These are phyloP conservation scores for Cheumatopsyche charites DNA, from an alignment of 1,140 invertebrate species.

Conservation along the genomic window DNA sequence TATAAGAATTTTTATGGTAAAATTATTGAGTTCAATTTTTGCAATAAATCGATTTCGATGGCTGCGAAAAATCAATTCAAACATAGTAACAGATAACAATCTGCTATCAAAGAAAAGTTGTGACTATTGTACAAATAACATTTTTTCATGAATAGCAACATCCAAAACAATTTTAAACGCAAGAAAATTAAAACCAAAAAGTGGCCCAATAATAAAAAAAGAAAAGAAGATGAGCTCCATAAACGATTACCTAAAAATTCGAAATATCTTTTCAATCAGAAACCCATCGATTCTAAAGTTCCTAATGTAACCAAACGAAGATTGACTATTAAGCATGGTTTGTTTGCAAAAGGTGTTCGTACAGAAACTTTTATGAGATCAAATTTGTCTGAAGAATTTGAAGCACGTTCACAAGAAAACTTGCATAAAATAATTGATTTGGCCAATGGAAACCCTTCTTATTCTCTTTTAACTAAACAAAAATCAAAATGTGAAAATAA, in stretches of 20 bases:
- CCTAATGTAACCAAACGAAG: slow-evolving; percentile 41
- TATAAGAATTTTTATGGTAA: too few relatives aligned
- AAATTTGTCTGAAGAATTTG: slow-evolving; percentile 41
- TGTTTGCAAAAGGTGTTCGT: slow-evolving; percentile 52
- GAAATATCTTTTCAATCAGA: neutral
- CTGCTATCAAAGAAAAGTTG: too few relatives aligned
- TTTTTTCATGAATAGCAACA: neutral
- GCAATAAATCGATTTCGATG: too few relatives aligned
- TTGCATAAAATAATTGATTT: slow-evolving; percentile 43
- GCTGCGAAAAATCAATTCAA: too few relatives aligned
- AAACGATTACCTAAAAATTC: too few relatives aligned
- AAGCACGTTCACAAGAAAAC: slow-evolving; percentile 34
- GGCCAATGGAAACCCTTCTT: slow-evolving; percentile 1
- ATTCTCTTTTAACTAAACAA: too few relatives aligned
- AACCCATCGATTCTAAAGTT: neutral
- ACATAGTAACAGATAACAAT: too few relatives aligned
- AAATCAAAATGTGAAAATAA: too few relatives aligned
- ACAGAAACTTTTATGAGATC: slow-evolving; percentile 53
- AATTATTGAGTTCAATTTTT: too few relatives aligned
- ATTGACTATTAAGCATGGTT: slow-evolving; percentile 27
- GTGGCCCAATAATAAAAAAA: too few relatives aligned
- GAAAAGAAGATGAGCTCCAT: too few relatives aligned
- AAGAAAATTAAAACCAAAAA: neutral
- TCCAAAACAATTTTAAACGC: neutral
- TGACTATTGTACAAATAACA: too few relatives aligned